Base-by-base conservation (phyloP, 64 coral and sea anemone species). In the Catalaphyllia jardinei region DNA sequence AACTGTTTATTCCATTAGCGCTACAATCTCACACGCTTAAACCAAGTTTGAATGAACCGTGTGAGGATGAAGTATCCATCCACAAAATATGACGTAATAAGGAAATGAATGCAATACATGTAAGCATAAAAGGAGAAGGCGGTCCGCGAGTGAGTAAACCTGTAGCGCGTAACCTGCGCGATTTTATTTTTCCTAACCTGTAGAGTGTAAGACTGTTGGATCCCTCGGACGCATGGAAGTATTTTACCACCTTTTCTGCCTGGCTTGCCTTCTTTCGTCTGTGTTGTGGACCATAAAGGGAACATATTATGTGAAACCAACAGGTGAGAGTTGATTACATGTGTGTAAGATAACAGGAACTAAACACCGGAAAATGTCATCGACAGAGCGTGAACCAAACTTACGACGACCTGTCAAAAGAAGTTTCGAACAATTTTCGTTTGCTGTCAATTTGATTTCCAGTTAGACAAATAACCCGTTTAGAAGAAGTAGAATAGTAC, bases 271-370 rank as follows among this genome's bases (percentile, higher is more conserved):
- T 71, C 33, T 84, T 50, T 35, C 65, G 18, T 84, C 30, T 71
- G 62, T 69, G 10, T 22, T 84, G 20, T 84, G 81, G 81, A 39
- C 62, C 81, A 62, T 84, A 11, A 84, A 84, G 14, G 81, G 81
- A 49, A 69, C 81, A 0, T 84, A 84, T 71, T 84, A 84, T 84
- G 11, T 84, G 20, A 84, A 84, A 27, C 81, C 81, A 69, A 84
- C 81, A 84, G 81, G 81, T 84, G 49, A 71, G 81, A 10, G 17
- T 69, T 15, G 71, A 84, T 28, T 6, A 38, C 49, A 69, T 49
- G 46, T 49, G 14, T 39, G 0, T 46, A 8, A 25, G 19, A 1
- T 25, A 71, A 29, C 35, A 84, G 35, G 62, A 50, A 49, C 31
- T 10, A 82, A 30, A 22, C 17, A 71, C 63, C 31, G 35, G 22